Percentiles rank a stretch among this genome's conserved stretches.
phyloP scores from a whole-genome alignment of 2,797 vertebrate species.

The Siniperca undulata region DNA sequence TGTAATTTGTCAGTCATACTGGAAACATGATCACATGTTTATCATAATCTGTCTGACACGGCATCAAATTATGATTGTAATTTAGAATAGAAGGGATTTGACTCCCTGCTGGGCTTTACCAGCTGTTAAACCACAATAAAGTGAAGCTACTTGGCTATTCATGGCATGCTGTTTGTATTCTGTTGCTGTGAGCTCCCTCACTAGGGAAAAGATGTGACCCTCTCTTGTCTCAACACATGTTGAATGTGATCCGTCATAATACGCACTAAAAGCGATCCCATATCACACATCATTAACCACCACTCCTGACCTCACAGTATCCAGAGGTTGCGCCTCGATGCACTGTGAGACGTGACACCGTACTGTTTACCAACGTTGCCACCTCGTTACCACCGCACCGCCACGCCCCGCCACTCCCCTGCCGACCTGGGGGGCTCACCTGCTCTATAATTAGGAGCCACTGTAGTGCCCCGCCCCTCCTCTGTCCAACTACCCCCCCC shows the following conservation, averaged over 20 bases:
- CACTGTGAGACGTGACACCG: conserved; percentile 57
- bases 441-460: conserved; percentile 81
- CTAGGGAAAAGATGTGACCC: conserved; percentile 56
- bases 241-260: conserved; percentile 64
- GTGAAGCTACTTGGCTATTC: conserved; percentile 36
- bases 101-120: conserved; percentile 9
- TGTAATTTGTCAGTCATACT: not conserved
- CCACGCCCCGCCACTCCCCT: conserved; percentile 37
- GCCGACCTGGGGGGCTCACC: conserved; percentile 57
- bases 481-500: conserved; percentile 28
- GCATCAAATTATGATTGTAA: not conserved
- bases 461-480: conserved; percentile 52
- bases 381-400: conserved; percentile 63
- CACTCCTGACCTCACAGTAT: conserved; percentile 40
- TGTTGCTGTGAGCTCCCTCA: conserved; percentile 55
- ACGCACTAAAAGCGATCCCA: conserved; percentile 35
- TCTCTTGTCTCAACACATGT: conserved; percentile 59
- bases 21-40: not conserved
- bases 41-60: not conserved
- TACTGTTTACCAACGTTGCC: conserved; percentile 66
- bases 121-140: conserved; percentile 36
- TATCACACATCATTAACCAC: conserved; percentile 68
- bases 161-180: conserved; percentile 57
- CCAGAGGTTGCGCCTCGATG: conserved; percentile 32
- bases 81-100: not conserved